phyloP scores from a whole-genome alignment of 1,140 invertebrate genomes.

The Nylanderia fulva region DNA sequence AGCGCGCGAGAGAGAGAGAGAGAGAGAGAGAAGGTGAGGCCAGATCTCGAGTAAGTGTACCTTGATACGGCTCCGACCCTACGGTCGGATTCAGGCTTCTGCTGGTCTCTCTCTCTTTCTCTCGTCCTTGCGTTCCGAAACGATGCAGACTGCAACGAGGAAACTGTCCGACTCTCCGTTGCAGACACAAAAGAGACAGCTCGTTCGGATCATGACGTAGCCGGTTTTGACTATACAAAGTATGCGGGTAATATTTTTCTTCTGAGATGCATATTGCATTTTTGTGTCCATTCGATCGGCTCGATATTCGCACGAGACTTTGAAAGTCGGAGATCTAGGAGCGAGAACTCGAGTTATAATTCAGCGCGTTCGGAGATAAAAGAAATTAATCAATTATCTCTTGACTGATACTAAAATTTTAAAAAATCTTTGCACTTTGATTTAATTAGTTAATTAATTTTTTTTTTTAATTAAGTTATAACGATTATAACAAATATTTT shows the following conservation, averaged over 20 bases:
- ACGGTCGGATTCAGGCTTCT: conserved; percentile 36
- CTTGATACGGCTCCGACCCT: conserved; percentile 28
- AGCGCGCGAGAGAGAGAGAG: not conserved
- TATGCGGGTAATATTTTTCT: conserved; percentile 45
- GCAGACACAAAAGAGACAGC: conserved; percentile 40
- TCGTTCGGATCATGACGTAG: conserved; percentile 9
- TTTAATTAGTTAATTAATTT: no score
- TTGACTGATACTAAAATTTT: not conserved
- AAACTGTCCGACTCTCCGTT: conserved; percentile 66
- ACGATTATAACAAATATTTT: not conserved
- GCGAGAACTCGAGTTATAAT: not conserved
- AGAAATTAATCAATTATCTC: not conserved
- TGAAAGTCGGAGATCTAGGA: not conserved
- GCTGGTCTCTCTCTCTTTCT: no score
- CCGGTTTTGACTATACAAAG: conserved; percentile 37
- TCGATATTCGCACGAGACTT: not conserved
- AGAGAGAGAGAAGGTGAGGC: conserved; percentile 3
- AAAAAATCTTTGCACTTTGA: not conserved
- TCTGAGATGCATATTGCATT: not conserved
- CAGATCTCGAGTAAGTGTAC: conserved; percentile 42
- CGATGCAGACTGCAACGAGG: conserved; percentile 54
- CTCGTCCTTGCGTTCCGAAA: conserved; percentile 58
- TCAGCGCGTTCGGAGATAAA: not conserved
- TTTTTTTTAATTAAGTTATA: no score
- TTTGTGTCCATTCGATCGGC: not conserved